These are phyloP conservation scores for Trichonephila clavipes DNA, from an alignment of 1,140 invertebrate species.

Conservation along the genomic window DNA sequence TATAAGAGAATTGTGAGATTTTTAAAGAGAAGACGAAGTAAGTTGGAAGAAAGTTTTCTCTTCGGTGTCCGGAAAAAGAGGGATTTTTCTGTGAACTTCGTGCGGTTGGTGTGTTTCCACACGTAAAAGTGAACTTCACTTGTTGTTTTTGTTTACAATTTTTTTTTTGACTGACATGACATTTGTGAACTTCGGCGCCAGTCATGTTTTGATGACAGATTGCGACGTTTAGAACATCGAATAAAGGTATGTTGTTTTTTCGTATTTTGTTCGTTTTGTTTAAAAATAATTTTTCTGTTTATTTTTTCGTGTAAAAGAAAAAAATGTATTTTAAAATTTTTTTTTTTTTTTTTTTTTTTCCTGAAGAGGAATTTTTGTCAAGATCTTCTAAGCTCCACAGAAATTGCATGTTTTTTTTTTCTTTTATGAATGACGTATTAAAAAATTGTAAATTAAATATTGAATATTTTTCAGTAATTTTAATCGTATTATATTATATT, in stretches of 20 bases:
- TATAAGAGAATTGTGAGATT: not conserved
- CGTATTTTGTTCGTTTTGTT: no score
- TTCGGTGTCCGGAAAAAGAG: not conserved
- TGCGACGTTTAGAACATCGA: not conserved
- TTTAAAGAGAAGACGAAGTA: not conserved
- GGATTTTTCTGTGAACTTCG: not conserved
- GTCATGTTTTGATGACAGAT: not conserved
- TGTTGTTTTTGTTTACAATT: conserved; percentile 28
- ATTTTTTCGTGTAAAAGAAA: no score
- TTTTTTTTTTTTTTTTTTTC: no score
- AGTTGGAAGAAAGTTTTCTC: not conserved
- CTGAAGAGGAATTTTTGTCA: no score
- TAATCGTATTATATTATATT: no score
- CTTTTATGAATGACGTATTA: no score
- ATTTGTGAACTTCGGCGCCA: not conserved
- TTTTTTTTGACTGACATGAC: not conserved
- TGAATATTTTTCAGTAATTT: no score
- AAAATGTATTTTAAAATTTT: no score
- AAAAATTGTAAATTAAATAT: no score
- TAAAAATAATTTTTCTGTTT: no score
- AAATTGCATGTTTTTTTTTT: no score
- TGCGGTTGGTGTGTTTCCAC: not conserved
- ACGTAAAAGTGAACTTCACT: not conserved
- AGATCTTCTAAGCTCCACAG: no score
- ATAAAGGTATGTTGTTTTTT: not conserved